phyloP scores from a whole-genome alignment of 2,797 vertebrate genomes.

The Neopelma chrysocephalum region DNA sequence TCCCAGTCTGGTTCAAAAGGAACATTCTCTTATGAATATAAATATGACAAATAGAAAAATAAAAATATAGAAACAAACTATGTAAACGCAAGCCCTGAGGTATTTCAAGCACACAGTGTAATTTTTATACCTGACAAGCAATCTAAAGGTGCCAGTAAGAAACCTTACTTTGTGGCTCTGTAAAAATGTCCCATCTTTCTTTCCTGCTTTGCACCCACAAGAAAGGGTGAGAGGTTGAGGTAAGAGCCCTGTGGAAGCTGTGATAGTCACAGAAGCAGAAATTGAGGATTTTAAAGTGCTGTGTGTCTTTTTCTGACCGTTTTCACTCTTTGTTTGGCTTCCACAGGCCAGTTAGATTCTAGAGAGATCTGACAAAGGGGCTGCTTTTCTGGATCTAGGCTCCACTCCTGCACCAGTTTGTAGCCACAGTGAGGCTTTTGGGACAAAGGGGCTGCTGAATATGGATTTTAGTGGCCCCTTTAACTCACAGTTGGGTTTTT shows the following conservation, averaged over 20 bases:
- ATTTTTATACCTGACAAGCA: conserved; percentile 29
- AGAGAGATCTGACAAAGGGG: conserved; percentile 6
- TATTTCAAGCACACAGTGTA: conserved; percentile 74
- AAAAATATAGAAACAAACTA: conserved; percentile 43
- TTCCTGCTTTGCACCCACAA: conserved; percentile 21
- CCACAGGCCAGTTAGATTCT: neutral
- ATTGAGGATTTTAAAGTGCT: conserved; percentile 58
- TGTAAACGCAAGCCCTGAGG: conserved; percentile 76
- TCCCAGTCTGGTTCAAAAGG: conserved; percentile 18
- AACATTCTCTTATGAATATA: conserved; percentile 69
- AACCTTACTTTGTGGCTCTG: conserved; percentile 1
- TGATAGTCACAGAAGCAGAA: conserved; percentile 60
- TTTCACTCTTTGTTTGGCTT: neutral
- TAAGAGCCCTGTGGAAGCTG: conserved; percentile 57
- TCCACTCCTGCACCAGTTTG: conserved; percentile 12
- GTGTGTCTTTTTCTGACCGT: neutral
- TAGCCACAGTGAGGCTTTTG: neutral
- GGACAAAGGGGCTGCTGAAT: neutral
- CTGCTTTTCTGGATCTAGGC: neutral
- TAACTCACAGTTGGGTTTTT: neutral
- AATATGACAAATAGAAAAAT: conserved; percentile 69
- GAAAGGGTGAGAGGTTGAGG: conserved; percentile 31
- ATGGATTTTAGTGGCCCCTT: neutral
- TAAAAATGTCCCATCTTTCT: conserved; percentile 21
- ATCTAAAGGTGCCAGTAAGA: conserved; percentile 24